Evolutionary conservation across 64 coral and sea anemone species (phyloP), one percentile per base, ranked within the genome.

Genomic region (Pocillopora damicornis): DNA sequence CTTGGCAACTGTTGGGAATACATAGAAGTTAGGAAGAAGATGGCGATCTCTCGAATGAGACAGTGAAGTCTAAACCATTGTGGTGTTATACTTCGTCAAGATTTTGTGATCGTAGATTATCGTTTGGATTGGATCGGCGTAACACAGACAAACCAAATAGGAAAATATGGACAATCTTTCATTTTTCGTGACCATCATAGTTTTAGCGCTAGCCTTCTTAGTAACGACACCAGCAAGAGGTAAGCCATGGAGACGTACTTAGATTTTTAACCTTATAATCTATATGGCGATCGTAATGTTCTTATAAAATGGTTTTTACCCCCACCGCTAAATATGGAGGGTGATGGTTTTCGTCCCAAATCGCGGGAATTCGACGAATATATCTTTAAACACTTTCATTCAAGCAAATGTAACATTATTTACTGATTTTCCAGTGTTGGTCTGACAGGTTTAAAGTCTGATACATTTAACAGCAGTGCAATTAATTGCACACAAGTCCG

Each of bases 91-190:
- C 57, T 60, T 79, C 11, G 72, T 57, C 37, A 58, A 65, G 37
- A 85, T 72, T 72, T 22, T 25, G 51, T 10, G 14, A 72, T 66
- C 25, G 13, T 51, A 9, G 11, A 65, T 51, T 51, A 18, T 56
- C 15, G 56, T 25, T 85, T 57, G 12, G 35, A 15, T 59, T 79
- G 77, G 20, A 13, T 72, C 25, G 30, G 4, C 60, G 18, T 56
- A 57, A 37, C 13, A 16, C 25, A 37, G 6, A 2, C 22, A 11
- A 23, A 71, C 11, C 18, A 85, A 72, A 23, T 56, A 57, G 45
- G 72, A n/a, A 72, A 85, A 25, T 85, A 85, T 85, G 81, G 81
- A 85, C 81, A 85, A 25, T 68, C 72, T 85, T 69, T 10, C 26
- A 20, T 85, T 85, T 71, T 85, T 72, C 37, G 17, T 57, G 37